Percentiles rank a stretch among this genome's conserved stretches.
Evolutionary conservation across 2,797 vertebrate genomes (phyloP).

Genomic region (Hemitrygon akajei): DNA sequence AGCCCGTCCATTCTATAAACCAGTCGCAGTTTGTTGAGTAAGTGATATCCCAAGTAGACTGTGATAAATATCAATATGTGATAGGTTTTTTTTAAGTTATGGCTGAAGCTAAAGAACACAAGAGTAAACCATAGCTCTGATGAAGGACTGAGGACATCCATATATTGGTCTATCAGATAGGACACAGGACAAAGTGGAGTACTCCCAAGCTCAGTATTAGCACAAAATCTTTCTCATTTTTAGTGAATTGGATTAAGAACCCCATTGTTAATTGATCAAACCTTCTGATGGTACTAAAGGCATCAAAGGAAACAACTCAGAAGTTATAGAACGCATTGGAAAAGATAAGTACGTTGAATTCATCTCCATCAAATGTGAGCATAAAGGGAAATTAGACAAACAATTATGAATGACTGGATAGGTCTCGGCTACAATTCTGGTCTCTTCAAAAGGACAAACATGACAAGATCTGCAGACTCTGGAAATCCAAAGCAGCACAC

Average conservation of each 20-base stretch:
- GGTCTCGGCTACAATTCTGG: background rate
- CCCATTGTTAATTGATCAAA: background rate
- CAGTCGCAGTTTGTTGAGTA: background rate
- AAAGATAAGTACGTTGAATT: background rate
- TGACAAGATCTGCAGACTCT: too few relatives aligned
- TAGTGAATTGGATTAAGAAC: background rate
- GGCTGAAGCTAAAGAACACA: background rate
- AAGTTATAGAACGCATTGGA: background rate
- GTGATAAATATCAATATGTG: background rate
- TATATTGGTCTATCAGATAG: background rate
- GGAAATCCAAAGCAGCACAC: too few relatives aligned
- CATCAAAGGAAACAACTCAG: background rate
- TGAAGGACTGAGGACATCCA: background rate
- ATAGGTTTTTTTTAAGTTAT: too few relatives aligned
- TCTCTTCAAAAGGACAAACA: background rate
- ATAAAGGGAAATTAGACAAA: background rate
- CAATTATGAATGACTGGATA: background rate
- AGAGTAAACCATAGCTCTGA: background rate
- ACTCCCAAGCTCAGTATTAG: background rate
- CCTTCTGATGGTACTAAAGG: background rate
- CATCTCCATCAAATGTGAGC: background rate
- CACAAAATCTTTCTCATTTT: background rate
- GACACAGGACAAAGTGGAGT: background rate
- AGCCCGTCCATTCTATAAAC: too few relatives aligned
- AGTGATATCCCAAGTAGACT: background rate